Evolutionary conservation across 2,888 invertebrate genomes (phyloP), one percentile per base, ranked within the genome.

Genomic region (Eristalis intricaria): DNA sequence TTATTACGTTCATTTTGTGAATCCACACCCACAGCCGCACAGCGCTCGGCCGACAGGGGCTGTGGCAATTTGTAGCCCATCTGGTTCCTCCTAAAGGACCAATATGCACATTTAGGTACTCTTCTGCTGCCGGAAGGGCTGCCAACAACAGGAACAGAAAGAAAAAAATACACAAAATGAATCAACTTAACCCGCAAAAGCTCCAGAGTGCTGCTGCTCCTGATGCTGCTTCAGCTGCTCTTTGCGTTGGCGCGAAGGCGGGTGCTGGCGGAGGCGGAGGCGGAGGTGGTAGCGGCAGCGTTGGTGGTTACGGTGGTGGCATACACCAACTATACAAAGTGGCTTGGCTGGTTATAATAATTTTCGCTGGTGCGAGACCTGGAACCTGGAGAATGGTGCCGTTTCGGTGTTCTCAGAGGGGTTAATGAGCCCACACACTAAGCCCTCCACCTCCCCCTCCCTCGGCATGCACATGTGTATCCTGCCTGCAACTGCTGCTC

Each of bases 321-420:
- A 73, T 69, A 69, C 74, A 76, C 76, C 87, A 84, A 84, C 87
- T 87, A 84, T 73, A 84, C 73, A 87, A 87, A 87, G 84, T 87
- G 87, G 84, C 87, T 87, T 80, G 75, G 87, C 66, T 87, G 84
- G 87, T 87, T 87, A 87, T 87, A 87, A 87, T 87, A 87, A 87
- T 87, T 87, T 87, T 75, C 74, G 58, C 76, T 84, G 77, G 64
- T 74, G 82, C 77, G 65, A 68, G 74, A 74, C 77, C 77, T 70
- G 82, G 63, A 68, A 71, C 69, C 82, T 70, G 75, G 38, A 26
- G 32, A 60, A 22, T 71, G 68, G 71, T 69, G 58, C 56, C 13
- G 71, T 78, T 71, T 73, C 70, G 69, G 56, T 78, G 74, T 75
- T 75, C 74, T 73, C 73, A 85, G 76, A 80, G 76, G 81, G 85